Base-by-base conservation (phyloP, 1,140 invertebrate genomes). In the Euura saliciscinereae region DNA sequence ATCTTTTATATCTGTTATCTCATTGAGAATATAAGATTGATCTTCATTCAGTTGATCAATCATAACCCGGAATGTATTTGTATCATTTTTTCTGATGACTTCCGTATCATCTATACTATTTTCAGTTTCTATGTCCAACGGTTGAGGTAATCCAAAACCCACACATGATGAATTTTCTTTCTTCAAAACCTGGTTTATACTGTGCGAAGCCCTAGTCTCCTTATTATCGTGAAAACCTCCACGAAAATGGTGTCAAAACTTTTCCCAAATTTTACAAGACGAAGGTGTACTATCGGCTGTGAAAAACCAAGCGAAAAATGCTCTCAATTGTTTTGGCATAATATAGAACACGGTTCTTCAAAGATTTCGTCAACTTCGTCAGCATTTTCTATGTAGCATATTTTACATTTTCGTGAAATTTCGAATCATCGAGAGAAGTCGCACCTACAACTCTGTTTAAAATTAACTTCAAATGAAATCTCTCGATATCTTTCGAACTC, bases 361-460 rank as follows among this genome's bases (percentile, higher is more conserved):
- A 71, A 71, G 65, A 71, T 71, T n/a, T 71, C 65, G n/a, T 65
- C 64, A 65, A 71, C 66, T 65, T 71, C 70, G 6, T 43, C 66
- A 13, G 64, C 69, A 70, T 44, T 70, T 70, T 70, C 69, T 43
- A 65, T 44, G 43, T 71, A 64, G 64, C 28, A 44, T 71, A 71
- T 7, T 4, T 6, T 66, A 71, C 28, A 44, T 44, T 65, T 71
- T 71, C 70, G 43, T 71, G 44, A 65, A 28, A 28, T 28, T 28
- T 28, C 28, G 28, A 28, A 28, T 28, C 28, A 28, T 28, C 28
- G 28, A 28, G 45, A 71, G 59, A 65, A 11, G 42, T 71, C 3
- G 59, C 70, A 7, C 70, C 59, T 51, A 51, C 46, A 51, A 51
- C 46, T 51, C 46, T n/a, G 46, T 51, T 51, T 51, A 51, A 51